Percentiles rank a stretch among this genome's conserved stretches.
Conservation (phyloP, 2,888 invertebrate genomes). For the Myopa testacea region DNA sequence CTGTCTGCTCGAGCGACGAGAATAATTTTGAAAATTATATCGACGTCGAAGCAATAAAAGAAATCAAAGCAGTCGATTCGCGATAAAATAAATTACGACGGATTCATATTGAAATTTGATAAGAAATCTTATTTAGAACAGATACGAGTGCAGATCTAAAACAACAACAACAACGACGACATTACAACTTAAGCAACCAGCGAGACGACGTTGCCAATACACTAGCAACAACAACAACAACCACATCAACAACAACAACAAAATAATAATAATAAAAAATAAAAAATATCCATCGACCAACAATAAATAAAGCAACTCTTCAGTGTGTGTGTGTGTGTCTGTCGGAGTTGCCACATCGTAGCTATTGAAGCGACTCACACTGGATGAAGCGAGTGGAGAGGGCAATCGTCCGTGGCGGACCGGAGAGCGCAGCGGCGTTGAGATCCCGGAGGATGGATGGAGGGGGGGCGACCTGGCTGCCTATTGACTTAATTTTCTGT, state of each 20-base stretch:
- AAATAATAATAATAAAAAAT: conserved; percentile 8
- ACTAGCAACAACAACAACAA: neutral
- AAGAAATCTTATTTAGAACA: conserved; percentile 31
- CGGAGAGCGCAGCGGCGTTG: neutral
- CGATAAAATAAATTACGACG: conserved; percentile 32
- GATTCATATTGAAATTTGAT: conserved; percentile 35
- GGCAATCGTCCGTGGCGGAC: neutral
- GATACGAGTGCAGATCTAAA: conserved; percentile 21
- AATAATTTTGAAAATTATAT: neutral
- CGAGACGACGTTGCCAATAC: neutral
- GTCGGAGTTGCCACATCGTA: conserved; percentile 36
- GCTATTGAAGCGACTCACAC: neutral
- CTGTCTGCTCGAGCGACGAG: too few species aligned
- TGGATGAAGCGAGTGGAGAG: neutral
- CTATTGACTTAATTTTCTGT: conserved; percentile 26
- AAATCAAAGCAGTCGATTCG: conserved; percentile 8
- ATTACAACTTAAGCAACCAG: neutral
- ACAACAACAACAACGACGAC: conserved; percentile 8
- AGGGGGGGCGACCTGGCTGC: neutral
- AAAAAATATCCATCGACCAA: conserved; percentile 6
- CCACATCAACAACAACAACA: neutral
- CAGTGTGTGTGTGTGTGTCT: neutral
- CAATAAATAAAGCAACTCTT: conserved; percentile 29
- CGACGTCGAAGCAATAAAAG: neutral
- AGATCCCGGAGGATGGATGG: neutral